Percentiles rank a stretch among this genome's conserved stretches.
Conservation (phyloP, 2,888 invertebrate species). For the Drosophila siamana region DNA sequence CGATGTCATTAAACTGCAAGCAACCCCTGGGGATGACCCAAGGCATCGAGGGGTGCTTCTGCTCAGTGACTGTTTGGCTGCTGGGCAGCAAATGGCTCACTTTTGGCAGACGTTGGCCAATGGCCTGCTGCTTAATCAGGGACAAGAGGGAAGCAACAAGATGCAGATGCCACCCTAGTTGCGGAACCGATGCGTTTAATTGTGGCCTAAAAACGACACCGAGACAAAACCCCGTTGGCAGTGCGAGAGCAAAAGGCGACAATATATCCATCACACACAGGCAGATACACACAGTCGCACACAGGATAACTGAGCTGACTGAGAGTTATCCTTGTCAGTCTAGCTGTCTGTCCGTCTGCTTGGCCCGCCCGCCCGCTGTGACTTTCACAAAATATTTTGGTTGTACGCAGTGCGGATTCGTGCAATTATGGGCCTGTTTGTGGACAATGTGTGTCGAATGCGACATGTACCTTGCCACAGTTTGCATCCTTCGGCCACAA, state of each 20-base stretch:
- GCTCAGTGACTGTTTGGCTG: constrained; percentile 13
- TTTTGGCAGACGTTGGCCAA: constrained; percentile 75
- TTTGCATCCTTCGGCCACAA: constrained; percentile 30
- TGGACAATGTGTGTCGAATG: constrained; percentile 74
- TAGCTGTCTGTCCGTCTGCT: constrained; percentile 15
- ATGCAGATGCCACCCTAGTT: constrained; percentile 82
- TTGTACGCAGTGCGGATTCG: constrained; percentile 82
- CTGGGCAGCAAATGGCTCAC: constrained; percentile 75
- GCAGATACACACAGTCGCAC: constrained; percentile 1
- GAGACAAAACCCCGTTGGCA: constrained; percentile 46
- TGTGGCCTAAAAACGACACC: constrained; percentile 79
- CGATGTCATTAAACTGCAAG: constrained; percentile 42
- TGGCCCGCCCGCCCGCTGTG: constrained; percentile 70
- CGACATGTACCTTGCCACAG: constrained; percentile 47
- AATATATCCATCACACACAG: constrained; percentile 71
- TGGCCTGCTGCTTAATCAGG: constrained; percentile 64
- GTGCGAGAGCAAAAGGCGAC: constrained; percentile 50
- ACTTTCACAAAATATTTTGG: constrained; percentile 85
- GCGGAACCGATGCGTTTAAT: constrained; percentile 83
- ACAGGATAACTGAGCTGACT: constrained; percentile 46
- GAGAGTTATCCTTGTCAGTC: constrained; percentile 38
- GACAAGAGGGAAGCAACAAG: constrained; percentile 22
- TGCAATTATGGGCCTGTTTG: constrained; percentile 72
- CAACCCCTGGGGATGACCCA: constrained; percentile 39
- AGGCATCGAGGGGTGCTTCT: constrained; percentile 47